These are phyloP conservation scores for Drosophila peninsularis DNA, from an alignment of 2,888 invertebrate genomes.

Conservation along the genomic window DNA sequence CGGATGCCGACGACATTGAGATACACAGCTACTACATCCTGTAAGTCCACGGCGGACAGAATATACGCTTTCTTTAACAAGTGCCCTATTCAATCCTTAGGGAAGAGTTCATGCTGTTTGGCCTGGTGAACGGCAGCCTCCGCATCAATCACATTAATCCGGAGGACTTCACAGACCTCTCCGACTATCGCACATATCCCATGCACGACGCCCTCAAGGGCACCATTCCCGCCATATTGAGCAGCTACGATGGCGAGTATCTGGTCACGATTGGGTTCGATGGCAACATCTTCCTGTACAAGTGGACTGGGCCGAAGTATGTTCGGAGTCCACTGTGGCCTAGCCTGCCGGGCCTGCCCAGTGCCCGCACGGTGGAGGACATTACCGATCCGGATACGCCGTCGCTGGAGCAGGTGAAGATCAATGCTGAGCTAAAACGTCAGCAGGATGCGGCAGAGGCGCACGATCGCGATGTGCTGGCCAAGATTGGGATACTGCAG, in stretches of 20 bases:
- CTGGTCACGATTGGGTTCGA: slow-evolving; percentile 89
- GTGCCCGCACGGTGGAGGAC: slow-evolving; percentile 52
- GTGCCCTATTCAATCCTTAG: slow-evolving; percentile 75
- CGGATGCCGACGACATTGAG: slow-evolving; percentile 86
- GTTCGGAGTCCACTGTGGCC: neutral
- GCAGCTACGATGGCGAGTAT: slow-evolving; percentile 86
- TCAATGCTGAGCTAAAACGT: slow-evolving; percentile 86
- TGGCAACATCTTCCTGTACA: slow-evolving; percentile 91
- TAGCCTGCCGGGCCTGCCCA: slow-evolving; percentile 35
- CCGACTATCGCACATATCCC: slow-evolving; percentile 88
- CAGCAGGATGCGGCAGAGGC: slow-evolving; percentile 84
- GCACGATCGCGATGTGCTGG: slow-evolving; percentile 87
- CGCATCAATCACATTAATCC: slow-evolving; percentile 86
- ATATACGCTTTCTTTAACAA: neutral
- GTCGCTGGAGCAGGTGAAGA: slow-evolving; percentile 88
- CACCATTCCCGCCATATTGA: slow-evolving; percentile 87
- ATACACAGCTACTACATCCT: slow-evolving; percentile 86
- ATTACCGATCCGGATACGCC: slow-evolving; percentile 77
- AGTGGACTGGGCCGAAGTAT: slow-evolving; percentile 84
- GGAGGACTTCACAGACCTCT: slow-evolving; percentile 86
- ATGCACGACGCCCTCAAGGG: slow-evolving; percentile 92
- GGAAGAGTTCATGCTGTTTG: slow-evolving; percentile 86
- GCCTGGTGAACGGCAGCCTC: slow-evolving; percentile 87
- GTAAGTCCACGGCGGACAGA: slow-evolving; percentile 81
- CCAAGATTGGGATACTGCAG: slow-evolving; percentile 86